phyloP scores from a whole-genome alignment of 2,113 vertebrate genomes.

The Podiceps cristatus region DNA sequence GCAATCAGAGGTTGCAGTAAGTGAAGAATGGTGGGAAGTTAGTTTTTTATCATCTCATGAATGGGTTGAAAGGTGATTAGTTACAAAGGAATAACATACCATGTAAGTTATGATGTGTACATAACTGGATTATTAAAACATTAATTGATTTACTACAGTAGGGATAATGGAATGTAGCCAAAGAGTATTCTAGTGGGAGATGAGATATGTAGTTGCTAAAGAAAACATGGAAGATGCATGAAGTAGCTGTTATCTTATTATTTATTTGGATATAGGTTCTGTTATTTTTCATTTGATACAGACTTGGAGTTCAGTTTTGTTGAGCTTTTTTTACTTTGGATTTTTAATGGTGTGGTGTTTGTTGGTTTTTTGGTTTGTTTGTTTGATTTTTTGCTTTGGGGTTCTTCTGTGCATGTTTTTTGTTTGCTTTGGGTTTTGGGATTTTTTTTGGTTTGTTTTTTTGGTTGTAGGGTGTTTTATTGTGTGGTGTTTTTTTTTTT shows the following conservation, averaged over 20 bases:
- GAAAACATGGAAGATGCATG: background rate
- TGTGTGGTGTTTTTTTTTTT: background rate
- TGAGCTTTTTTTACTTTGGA: background rate
- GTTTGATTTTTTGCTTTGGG: background rate
- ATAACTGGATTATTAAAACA: background rate
- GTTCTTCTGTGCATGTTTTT: background rate
- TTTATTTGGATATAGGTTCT: background rate
- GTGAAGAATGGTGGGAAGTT: background rate
- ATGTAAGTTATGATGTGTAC: background rate
- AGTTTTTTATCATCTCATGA: background rate
- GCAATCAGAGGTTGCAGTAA: background rate
- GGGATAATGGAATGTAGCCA: background rate
- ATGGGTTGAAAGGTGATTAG: background rate
- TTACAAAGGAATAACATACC: background rate
- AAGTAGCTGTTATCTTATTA: background rate
- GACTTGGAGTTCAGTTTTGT: background rate
- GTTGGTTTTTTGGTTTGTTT: background rate
- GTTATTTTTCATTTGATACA: background rate
- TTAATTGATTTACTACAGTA: background rate
- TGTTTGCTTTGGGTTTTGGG: background rate
- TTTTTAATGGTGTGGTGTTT: no score
- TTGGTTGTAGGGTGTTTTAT: background rate
- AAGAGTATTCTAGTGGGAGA: background rate
- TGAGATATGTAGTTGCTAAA: background rate
- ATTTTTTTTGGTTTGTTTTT: accelerated